These are phyloP conservation scores for Petaurus breviceps DNA, from an alignment of 2,113 vertebrate genomes.

Conservation along the genomic window DNA sequence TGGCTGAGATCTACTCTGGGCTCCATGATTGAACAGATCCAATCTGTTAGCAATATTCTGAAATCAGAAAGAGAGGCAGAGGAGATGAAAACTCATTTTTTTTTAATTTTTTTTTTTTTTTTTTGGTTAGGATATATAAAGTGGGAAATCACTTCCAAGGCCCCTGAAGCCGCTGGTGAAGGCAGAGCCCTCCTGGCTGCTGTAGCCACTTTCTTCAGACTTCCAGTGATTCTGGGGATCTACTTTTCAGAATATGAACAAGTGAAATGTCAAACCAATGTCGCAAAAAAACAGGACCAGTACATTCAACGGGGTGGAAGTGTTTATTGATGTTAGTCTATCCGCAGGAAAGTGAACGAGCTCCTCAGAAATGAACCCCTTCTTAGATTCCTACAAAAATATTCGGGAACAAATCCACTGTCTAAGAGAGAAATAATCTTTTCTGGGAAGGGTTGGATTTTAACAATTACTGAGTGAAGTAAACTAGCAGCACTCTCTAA, in stretches of 20 bases:
- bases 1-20: background rate
- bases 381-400: background rate
- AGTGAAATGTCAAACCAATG: background rate
- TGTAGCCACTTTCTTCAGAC: background rate
- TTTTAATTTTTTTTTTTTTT: no score
- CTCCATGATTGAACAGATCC: background rate
- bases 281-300: background rate
- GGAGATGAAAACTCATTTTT: background rate
- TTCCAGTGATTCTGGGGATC: background rate
- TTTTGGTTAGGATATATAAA: background rate
- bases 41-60: background rate
- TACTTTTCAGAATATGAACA: background rate
- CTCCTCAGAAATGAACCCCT: background rate
- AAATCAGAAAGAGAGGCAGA: background rate
- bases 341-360: background rate
- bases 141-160: background rate
- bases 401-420: background rate
- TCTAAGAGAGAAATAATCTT: slow-evolving; percentile 18
- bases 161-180: background rate
- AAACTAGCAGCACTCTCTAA: background rate
- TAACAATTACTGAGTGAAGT: slow-evolving; percentile 26
- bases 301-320: background rate
- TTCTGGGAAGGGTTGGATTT: background rate
- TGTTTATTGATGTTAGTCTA: background rate
- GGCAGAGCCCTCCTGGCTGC: background rate